These are phyloP conservation scores for Ascidia mentula DNA, from an alignment of 23 tunicate genomes.

Conservation along the genomic window DNA sequence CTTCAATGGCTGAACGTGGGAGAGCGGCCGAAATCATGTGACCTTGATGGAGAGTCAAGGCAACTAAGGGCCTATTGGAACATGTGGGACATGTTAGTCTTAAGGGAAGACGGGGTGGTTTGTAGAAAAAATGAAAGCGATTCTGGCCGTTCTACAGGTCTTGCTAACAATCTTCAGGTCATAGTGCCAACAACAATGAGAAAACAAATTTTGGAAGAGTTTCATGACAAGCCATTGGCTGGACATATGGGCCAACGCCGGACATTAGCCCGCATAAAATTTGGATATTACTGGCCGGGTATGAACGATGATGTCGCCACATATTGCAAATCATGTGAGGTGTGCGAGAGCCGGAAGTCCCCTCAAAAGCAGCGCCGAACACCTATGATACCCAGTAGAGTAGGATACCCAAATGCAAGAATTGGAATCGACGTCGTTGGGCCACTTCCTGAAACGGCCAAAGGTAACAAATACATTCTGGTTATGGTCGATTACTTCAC, in stretches of 20 bases:
- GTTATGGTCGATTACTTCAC: slow-evolving; percentile 10
- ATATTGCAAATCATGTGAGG: neutral
- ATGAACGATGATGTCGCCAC: neutral
- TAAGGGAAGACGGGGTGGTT: neutral
- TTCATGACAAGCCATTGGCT: slow-evolving; percentile 1
- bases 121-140: neutral
- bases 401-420: neutral
- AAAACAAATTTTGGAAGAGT: neutral
- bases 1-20: neutral
- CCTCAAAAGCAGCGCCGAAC: neutral
- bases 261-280: neutral
- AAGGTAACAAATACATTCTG: neutral
- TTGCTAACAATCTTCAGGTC: neutral
- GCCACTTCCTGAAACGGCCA: neutral
- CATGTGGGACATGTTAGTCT: slow-evolving; percentile 7
- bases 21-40: neutral
- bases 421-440: neutral
- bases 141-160: neutral
- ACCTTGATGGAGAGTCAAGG: neutral
- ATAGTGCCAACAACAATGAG: neutral
- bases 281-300: neutral
- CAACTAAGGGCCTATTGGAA: neutral
- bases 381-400: neutral
- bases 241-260: neutral
- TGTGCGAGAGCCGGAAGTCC: neutral